Conservation (phyloP, 2,888 invertebrate genomes). For the Apoderus coryli region DNA sequence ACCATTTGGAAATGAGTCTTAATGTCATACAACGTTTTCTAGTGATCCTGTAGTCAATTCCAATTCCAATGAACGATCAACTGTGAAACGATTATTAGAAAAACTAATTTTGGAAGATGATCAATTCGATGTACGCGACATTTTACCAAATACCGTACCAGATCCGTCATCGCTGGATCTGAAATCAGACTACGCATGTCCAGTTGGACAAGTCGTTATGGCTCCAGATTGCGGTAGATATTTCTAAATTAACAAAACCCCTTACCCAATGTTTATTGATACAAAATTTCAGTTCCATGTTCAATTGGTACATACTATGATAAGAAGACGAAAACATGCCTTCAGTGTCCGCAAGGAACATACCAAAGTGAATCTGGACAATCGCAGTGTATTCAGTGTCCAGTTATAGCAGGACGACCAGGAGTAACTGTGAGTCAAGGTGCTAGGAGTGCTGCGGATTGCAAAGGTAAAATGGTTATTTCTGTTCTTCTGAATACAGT, state of each 20-base stretch:
- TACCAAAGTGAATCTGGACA: slow-evolving; percentile 92
- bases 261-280: neutral
- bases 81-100: slow-evolving; percentile 71
- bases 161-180: slow-evolving; percentile 79
- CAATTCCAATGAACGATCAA: slow-evolving; percentile 75
- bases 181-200: slow-evolving; percentile 87
- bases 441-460: slow-evolving; percentile 76
- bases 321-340: slow-evolving; percentile 58
- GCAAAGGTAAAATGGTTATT: slow-evolving; percentile 46
- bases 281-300: slow-evolving; percentile 54
- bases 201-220: slow-evolving; percentile 85
- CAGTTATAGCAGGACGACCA: slow-evolving; percentile 74
- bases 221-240: slow-evolving; percentile 78
- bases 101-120: slow-evolving; percentile 85
- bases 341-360: slow-evolving; percentile 73
- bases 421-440: slow-evolving; percentile 81
- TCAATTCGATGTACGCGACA: slow-evolving; percentile 85
- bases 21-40: no score
- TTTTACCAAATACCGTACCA: slow-evolving; percentile 85
- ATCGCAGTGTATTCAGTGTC: slow-evolving; percentile 77
- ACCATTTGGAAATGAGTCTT: no score
- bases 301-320: slow-evolving; percentile 82
- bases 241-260: neutral
- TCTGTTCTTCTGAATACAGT: neutral
- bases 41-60: slow-evolving; percentile 83